Conservation (phyloP, 1,140 invertebrate genomes). For the Halyomorpha halys region DNA sequence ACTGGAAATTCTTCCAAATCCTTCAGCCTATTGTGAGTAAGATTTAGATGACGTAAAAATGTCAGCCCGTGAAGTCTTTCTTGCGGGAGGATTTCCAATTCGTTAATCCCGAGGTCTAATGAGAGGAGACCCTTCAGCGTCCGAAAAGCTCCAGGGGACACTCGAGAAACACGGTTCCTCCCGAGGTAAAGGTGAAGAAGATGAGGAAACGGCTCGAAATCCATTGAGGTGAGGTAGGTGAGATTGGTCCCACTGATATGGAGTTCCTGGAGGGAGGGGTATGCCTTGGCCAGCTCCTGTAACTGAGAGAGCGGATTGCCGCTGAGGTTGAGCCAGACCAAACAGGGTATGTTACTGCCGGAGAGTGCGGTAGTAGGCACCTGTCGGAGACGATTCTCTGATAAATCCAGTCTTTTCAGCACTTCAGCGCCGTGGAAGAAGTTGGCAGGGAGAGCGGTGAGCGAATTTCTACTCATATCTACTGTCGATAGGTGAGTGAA, state of each 20-base stretch:
- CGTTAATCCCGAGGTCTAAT: conserved; percentile 72
- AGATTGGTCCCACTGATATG: conserved; percentile 73
- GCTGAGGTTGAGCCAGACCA: conserved; percentile 68
- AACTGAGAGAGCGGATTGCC: conserved; percentile 66
- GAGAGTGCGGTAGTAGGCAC: conserved; percentile 70
- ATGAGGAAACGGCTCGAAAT: conserved; percentile 75
- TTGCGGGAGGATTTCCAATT: conserved; percentile 70
- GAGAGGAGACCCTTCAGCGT: conserved; percentile 62
- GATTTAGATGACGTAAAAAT: conserved; percentile 60
- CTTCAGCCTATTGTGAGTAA: conserved; percentile 69
- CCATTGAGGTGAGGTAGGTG: conserved; percentile 72
- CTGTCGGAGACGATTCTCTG: conserved; percentile 67
- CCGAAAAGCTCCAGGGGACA: conserved; percentile 76
- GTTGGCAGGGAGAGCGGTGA: conserved; percentile 67
- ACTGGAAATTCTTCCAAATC: conserved; percentile 72
- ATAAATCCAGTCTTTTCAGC: conserved; percentile 64
- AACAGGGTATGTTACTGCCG: conserved; percentile 55
- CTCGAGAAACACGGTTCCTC: conserved; percentile 62
- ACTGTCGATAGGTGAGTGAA: conserved; percentile 57
- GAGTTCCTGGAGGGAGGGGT: conserved; percentile 53
- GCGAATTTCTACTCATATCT: conserved; percentile 61
- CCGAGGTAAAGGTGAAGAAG: conserved; percentile 62
- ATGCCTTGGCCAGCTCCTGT: conserved; percentile 42
- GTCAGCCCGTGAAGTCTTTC: conserved; percentile 71
- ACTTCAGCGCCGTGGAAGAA: conserved; percentile 58